A percentile compares a stretch with the other conserved stretches of the same genome.
These are phyloP conservation scores for Drosophila mayri DNA, from an alignment of 1,140 invertebrate genomes.

Conservation along the genomic window DNA sequence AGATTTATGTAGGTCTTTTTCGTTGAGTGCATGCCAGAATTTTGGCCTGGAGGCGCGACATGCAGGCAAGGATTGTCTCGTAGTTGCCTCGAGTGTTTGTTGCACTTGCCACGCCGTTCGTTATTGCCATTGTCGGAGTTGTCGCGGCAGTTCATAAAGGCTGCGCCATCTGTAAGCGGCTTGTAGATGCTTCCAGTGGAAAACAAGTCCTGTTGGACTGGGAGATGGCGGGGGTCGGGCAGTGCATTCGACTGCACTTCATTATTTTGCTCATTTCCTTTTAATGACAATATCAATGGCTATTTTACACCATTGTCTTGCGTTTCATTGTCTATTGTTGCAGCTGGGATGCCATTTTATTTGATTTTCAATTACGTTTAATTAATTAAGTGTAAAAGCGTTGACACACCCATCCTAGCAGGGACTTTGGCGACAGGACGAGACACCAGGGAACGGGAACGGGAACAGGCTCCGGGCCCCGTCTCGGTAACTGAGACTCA, in stretches of 20 bases:
- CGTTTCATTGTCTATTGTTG: conserved; percentile 62
- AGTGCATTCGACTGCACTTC: conserved; percentile 61
- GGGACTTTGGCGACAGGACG: not conserved
- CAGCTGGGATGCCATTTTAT: conserved; percentile 72
- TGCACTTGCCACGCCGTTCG: conserved; percentile 37
- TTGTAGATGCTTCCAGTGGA: conserved; percentile 44
- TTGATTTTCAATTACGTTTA: conserved; percentile 80
- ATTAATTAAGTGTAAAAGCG: conserved; percentile 82
- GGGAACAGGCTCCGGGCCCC: not conserved
- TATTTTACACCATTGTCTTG: conserved; percentile 73
- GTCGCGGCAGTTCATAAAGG: conserved; percentile 60
- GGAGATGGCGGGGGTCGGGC: not conserved
- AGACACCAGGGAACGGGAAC: too few relatives aligned
- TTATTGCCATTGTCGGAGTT: conserved; percentile 47
- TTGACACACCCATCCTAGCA: conserved; percentile 43
- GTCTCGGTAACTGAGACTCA: conserved; percentile 6
- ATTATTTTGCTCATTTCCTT: conserved; percentile 79
- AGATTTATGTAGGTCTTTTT: not conserved
- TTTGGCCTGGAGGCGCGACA: conserved; percentile 25
- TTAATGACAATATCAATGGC: conserved; percentile 82
- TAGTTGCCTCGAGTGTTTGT: conserved; percentile 37
- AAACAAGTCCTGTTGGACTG: not conserved
- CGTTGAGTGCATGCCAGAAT: conserved; percentile 16
- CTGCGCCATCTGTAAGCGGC: conserved; percentile 50
- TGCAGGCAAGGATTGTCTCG: conserved; percentile 33